Base-by-base conservation (phyloP, 2,888 invertebrate genomes). In the Iphiclides podalirius region DNA sequence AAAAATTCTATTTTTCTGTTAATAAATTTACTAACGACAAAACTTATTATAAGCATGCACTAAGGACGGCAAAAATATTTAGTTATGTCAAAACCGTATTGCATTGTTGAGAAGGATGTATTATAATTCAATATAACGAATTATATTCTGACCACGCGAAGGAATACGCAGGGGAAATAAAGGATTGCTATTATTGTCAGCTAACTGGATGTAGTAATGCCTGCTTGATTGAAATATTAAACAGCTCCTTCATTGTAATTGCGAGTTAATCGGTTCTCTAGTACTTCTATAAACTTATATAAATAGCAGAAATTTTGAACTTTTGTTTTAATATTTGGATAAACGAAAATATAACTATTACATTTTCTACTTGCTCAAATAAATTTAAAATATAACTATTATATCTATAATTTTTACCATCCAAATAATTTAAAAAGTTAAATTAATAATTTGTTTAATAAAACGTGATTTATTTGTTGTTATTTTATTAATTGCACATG, bases 61-160 rank as follows among this genome's bases (percentile, higher is more conserved):
- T 28, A 35, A 47, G 26, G 40, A 47, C 40, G 13, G 7, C 13
- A n/a, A 13, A n/a, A 7, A 12, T 34, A 31, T 35, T 17, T 11
- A 52, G 39, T 52, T 35, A 37, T 28, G 12, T 31, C 63, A 60
- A 64, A 67, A 55, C 60, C 28, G 11, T 17, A 17, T 59, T 62
- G 38, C 36, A 48, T 48, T 48, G 42, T 48, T 43, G 38, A 33
- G 37, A 31, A 78, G 66, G 61, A 67, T 61, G 66, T 63, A 76
- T 76, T 75, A 64, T 61, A 67, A 72, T 67, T 60, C 63, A 64
- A 62, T 61, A 59, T 65, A 59, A 58, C 58, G 67, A 73, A 75
- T n/a, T n/a, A 62, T 58, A 75, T 72, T 70, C 70, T 56, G 59
- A 53, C 65, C 72, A 70, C 66, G 61, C 52, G 53, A 52, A 36